Base-by-base conservation (phyloP, 2,113 vertebrate species). In the Candoia aspera region DNA sequence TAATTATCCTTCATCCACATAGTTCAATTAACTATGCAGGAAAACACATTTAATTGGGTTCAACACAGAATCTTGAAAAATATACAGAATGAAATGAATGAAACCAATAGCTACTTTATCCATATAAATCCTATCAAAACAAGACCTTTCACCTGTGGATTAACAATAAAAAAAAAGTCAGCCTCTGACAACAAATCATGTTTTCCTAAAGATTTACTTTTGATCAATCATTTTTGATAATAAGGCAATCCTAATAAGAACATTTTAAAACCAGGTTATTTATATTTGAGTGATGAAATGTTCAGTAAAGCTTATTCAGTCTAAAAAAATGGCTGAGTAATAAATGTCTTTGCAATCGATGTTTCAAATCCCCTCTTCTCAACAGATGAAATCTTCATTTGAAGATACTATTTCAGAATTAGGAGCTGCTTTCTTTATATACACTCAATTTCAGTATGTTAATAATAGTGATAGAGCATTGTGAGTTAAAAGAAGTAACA, bases 401-500 rank as follows among this genome's bases (percentile, higher is more conserved):
- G 83, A 24, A 79, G 10, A 9, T 83, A 42, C 42, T 62, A 33
- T 37, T 91, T 87, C 60, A 29, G 9, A 49, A n/a, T 53, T 9
- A 26, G 33, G 33, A 84, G 15, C 13, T 86, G 17, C 13, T 46
- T 73, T 37, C 19, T 17, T 53, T 62, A 15, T 62, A n/a, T 9
- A 24, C 19, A 2, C 33, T 13, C 60, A 42, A 23, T 53, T 73
- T 57, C 42, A 89, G 8, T 46, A 46, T 92, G n/a, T 91, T n/a
- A 60, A 13, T 92, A 91, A 93, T 90, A 92, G 91, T n/a, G 17
- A 79, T 57, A 87, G 4, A 87, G 42, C 29, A 58, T n/a, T 0
- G 86, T 79, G 54, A 87, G 92, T 90, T 37, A 93, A 89, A 49
- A 86, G 64, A 93, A 68, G 92, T 21, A 93, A 9, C n/a, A 92